phyloP scores from a whole-genome alignment of 2,797 vertebrate species.

The Sebastes reedi region DNA sequence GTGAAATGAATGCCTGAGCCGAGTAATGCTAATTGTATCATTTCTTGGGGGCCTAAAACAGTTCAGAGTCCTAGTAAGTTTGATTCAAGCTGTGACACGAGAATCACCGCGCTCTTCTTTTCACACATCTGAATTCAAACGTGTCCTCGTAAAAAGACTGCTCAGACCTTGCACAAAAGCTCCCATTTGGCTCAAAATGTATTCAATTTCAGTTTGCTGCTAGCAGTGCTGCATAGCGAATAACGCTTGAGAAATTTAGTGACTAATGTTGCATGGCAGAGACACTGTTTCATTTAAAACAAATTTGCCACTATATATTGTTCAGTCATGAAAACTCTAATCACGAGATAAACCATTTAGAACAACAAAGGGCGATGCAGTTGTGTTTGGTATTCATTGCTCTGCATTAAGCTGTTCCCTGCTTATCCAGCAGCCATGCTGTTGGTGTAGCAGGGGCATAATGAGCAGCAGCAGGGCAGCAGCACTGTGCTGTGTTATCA shows the following conservation, averaged over 20 bases:
- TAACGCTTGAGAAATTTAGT: constrained; percentile 22
- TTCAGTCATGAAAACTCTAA: constrained; percentile 37
- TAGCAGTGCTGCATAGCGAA: not conserved
- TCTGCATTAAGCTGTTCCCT: constrained; percentile 43
- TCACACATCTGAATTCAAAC: constrained; percentile 19
- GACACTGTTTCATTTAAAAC: constrained; percentile 38
- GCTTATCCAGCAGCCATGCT: constrained; percentile 52
- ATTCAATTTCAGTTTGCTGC: constrained; percentile 16
- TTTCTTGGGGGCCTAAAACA: not conserved
- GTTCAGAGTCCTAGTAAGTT: not conserved
- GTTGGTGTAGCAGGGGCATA: constrained; percentile 52
- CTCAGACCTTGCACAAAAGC: constrained; percentile 15
- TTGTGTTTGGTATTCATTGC: constrained; percentile 36
- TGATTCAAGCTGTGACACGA: constrained; percentile 5
- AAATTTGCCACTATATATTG: constrained; percentile 37
- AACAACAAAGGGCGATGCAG: constrained; percentile 28
- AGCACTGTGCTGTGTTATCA: constrained; percentile 55
- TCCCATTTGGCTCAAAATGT: constrained; percentile 3
- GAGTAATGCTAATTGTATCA: constrained; percentile 6
- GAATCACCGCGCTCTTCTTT: not conserved
- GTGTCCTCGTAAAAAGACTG: constrained; percentile 2
- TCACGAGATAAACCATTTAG: constrained; percentile 43
- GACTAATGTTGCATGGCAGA: constrained; percentile 33
- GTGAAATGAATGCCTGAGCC: constrained; percentile 11
- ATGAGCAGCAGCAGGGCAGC: constrained; percentile 61